Conservation (phyloP, 2,797 vertebrate genomes). For the Melanotaenia nigrans region DNA sequence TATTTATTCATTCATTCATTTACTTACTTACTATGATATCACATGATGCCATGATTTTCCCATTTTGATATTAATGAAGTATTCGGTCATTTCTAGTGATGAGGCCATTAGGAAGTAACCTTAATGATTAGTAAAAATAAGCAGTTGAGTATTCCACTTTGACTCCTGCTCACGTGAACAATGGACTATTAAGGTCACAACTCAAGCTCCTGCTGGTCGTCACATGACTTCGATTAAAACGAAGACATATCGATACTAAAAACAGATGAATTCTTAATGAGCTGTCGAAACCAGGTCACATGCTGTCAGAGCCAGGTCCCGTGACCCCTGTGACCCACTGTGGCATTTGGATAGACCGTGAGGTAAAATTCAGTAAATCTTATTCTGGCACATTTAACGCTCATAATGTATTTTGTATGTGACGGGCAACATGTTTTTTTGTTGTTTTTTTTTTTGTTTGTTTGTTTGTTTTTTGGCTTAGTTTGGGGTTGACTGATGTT, state of each 20-base stretch:
- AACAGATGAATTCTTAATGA: background rate
- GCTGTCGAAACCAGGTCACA: slow-evolving; percentile 55
- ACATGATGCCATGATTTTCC: slow-evolving; percentile 5
- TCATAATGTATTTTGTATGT: background rate
- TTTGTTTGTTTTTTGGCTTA: background rate
- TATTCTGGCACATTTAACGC: background rate
- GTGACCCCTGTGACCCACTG: background rate
- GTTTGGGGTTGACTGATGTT: background rate
- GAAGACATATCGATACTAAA: slow-evolving; percentile 38
- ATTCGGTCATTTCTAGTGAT: no score
- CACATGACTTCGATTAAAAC: slow-evolving; percentile 50
- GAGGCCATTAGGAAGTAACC: background rate
- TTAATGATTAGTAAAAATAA: slow-evolving; percentile 21
- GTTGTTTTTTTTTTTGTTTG: background rate
- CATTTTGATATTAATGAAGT: background rate
- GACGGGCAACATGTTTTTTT: no score
- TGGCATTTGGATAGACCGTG: background rate
- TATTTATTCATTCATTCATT: background rate
- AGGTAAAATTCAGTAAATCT: background rate
- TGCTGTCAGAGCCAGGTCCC: slow-evolving; percentile 2
- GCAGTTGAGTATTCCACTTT: slow-evolving; percentile 15
- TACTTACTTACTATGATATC: background rate
- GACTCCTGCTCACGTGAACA: slow-evolving; percentile 13
- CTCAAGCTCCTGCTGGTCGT: background rate
- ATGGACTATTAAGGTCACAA: slow-evolving; percentile 12